Evolutionary conservation across 2,888 invertebrate genomes (phyloP), one percentile per base, ranked within the genome.

Genomic region (Rhagophthalmus giganteus): DNA sequence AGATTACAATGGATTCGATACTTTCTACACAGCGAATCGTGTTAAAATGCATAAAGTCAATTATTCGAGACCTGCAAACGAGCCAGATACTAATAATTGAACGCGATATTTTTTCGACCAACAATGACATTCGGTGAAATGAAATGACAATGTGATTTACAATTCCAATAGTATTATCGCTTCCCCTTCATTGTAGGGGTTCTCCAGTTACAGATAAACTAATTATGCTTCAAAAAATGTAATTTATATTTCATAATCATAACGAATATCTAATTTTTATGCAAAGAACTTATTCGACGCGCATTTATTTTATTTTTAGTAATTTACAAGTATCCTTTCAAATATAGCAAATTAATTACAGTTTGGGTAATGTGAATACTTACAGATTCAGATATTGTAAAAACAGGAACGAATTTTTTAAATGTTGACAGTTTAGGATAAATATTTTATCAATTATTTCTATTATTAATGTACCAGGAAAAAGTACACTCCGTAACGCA

Each of bases 71-170:
- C 47, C 32, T 41, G 40, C 52, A 55, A 52, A 52, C 52, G 47
- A 55, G 40, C 44, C 52, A 52, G 52, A 55, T 49, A 55, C 55
- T 60, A 61, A 62, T 61, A 61, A 62, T 61, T 61, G 62, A 56
- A 55, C 59, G 45, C 54, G 50, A 53, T 55, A 59, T 63, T 61
- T 60, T 60, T 63, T 55, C 63, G 34, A 46, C 53, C 55, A 55
- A 58, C 60, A 61, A 62, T 64, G 64, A 64, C 61, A 57, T 60
- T 58, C 61, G 60, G 60, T 60, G 60, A 63, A 63, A 62, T 62
- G 64, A 62, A 65, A 63, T 63, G 65, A 65, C 65, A 63, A 65
- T 63, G 61, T 65, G 65, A 65, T 65, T 65, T 65, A 65, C 65
- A 65, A 65, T 65, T 65, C 61, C 60, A 64, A 63, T 63, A 58